Conservation (phyloP, 2,797 vertebrate genomes). For the Falco peregrinus region DNA sequence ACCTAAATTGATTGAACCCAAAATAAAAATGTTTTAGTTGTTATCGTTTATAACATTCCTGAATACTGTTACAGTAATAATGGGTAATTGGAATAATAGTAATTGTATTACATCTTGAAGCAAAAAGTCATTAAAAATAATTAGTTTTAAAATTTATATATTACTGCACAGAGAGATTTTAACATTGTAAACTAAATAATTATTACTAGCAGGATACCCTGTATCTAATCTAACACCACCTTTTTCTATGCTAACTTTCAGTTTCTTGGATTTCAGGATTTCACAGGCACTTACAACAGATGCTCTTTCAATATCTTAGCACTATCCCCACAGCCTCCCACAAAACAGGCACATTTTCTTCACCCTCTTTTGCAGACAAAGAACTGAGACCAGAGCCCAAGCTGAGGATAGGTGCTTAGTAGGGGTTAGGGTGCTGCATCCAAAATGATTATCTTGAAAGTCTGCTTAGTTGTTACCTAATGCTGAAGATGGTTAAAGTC, state of each 20-base stretch:
- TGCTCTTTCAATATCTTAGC: neutral
- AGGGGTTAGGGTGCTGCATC: neutral
- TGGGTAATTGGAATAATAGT: neutral
- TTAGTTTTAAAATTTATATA: conserved; percentile 19
- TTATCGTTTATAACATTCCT: neutral
- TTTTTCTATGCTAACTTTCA: neutral
- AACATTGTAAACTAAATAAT: neutral
- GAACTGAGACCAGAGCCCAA: neutral
- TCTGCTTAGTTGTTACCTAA: neutral
- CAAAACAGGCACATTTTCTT: neutral
- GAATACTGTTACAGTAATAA: neutral
- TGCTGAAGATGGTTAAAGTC: neutral
- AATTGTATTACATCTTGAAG: conserved; percentile 1
- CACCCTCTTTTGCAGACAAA: neutral
- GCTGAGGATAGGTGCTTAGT: neutral
- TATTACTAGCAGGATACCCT: neutral
- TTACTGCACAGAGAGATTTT: neutral
- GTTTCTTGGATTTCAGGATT: neutral
- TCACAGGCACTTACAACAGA: neutral
- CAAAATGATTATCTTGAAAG: neutral
- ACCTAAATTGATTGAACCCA: too few relatives aligned
- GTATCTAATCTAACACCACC: neutral
- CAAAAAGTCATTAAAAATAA: conserved; percentile 48
- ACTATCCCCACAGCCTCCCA: neutral
- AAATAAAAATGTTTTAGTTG: too few relatives aligned